These are phyloP conservation scores for Spheniscus humboldti DNA, from an alignment of 2,797 vertebrate genomes.

Conservation along the genomic window DNA sequence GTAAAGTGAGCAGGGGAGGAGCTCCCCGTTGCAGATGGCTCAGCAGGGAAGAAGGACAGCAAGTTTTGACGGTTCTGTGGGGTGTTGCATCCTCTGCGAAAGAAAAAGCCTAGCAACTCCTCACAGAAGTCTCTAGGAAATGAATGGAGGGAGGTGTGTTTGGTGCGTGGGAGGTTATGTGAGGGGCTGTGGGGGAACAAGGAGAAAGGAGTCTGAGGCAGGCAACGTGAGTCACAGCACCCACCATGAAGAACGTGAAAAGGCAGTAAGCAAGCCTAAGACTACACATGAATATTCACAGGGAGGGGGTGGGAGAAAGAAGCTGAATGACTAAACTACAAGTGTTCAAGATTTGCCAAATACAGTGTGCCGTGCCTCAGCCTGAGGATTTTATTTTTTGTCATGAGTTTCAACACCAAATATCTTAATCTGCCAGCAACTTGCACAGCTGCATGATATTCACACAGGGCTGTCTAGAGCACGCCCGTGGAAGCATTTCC, in stretches of 20 bases:
- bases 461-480: neutral
- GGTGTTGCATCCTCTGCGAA: neutral
- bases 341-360: constrained; percentile 18
- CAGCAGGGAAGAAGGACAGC: neutral
- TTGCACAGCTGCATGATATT: neutral
- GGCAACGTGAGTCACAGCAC: constrained; percentile 48
- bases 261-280: constrained; percentile 40
- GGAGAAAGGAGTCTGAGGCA: constrained; percentile 29
- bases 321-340: constrained; percentile 45
- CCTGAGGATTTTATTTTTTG: neutral
- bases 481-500: neutral
- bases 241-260: constrained; percentile 40
- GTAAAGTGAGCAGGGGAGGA: constrained; percentile 27
- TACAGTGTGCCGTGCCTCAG: neutral
- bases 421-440: neutral
- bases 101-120: neutral
- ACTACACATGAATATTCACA: constrained; percentile 63
- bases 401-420: neutral
- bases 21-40: neutral
- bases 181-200: constrained; percentile 6
- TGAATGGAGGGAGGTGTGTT: neutral
- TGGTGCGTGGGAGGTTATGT: neutral
- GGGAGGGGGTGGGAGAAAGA: constrained; percentile 25
- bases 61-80: neutral
- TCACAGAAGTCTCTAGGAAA: neutral